A percentile compares a stretch with the other conserved stretches of the same genome.
Conservation (phyloP, 2,113 vertebrate genomes). For the Mesocricetus auratus region DNA sequence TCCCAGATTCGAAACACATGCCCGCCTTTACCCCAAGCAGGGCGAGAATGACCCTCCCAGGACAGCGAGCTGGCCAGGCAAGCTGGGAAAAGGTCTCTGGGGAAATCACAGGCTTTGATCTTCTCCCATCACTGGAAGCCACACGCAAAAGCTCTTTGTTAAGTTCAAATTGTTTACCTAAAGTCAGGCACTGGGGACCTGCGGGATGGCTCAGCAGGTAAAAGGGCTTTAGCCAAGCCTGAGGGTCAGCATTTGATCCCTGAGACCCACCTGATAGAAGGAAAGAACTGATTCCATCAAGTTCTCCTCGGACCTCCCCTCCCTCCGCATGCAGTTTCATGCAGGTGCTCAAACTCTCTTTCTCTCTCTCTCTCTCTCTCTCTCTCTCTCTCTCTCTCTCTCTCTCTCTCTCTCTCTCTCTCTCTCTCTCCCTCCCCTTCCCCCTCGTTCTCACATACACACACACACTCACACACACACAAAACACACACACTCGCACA, state of each 20-base stretch:
- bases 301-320: not conserved
- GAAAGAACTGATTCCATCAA: not conserved
- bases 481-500: too few species aligned
- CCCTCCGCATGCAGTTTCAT: not conserved
- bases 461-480: not conserved
- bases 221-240: not conserved
- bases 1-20: not conserved
- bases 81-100: not conserved
- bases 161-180: not conserved
- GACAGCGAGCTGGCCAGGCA: not conserved
- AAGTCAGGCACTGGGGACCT: not conserved
- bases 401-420: too few species aligned
- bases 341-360: too few species aligned
- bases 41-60: not conserved
- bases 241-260: too few species aligned
- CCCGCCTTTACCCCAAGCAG: not conserved
- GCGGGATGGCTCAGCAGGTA: not conserved
- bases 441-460: not conserved
- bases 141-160: not conserved
- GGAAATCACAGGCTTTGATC: not conserved
- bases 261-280: not conserved
- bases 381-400: too few species aligned
- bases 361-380: too few species aligned
- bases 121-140: not conserved
- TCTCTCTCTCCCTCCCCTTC: not conserved